Evolutionary conservation across 1,140 invertebrate genomes (phyloP).

Genomic region (Samia ricini): DNA sequence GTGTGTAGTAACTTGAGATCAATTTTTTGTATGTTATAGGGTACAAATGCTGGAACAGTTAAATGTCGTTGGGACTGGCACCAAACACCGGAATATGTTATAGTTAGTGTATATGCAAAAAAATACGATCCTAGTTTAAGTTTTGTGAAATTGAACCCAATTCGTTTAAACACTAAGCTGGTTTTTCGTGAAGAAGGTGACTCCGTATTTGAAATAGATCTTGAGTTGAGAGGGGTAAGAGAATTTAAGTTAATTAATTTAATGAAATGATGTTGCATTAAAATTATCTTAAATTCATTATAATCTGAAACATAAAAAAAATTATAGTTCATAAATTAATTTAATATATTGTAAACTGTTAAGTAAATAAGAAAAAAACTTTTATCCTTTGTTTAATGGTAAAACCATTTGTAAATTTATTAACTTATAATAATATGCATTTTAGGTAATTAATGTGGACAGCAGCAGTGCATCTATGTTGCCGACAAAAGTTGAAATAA

Average conservation of each 20-base stretch:
- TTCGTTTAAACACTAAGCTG: constrained; percentile 87
- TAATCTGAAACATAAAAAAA: constrained; percentile 1
- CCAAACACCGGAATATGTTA: constrained; percentile 90
- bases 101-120: constrained; percentile 94
- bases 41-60: constrained; percentile 77
- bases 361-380: not conserved
- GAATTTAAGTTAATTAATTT: not conserved
- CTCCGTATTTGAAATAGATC: constrained; percentile 86
- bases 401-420: not conserved
- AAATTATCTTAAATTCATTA: too few species aligned
- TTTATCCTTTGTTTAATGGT: too few species aligned
- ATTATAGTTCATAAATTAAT: not conserved
- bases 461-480: constrained; percentile 88
- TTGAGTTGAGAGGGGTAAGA: constrained; percentile 92
- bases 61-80: constrained; percentile 96
- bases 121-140: constrained; percentile 89
- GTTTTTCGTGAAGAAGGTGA: constrained; percentile 88
- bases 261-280: constrained; percentile 4
- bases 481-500: constrained; percentile 97
- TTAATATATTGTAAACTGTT: not conserved
- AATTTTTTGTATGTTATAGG: constrained; percentile 48
- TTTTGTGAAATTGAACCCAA: constrained; percentile 89
- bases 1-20: too few species aligned
- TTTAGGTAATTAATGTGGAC: constrained; percentile 84
- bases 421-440: constrained; percentile 7